Conservation (phyloP, 1,140 invertebrate species). For the Drosophila cardini region DNA sequence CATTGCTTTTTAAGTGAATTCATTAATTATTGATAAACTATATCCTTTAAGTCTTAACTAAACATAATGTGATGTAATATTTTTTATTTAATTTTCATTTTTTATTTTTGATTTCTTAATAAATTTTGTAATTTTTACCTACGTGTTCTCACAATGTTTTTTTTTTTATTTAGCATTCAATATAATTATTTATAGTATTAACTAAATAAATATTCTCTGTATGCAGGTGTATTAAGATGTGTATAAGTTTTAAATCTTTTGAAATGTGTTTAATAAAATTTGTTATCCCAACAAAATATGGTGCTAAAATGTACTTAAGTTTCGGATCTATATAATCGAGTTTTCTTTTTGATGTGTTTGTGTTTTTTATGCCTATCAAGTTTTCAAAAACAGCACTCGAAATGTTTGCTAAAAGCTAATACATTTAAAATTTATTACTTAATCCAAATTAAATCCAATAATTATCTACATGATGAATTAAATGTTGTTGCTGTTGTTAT, state of each 20-base stretch:
- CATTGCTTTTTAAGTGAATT: neutral
- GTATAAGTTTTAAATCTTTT: conserved; percentile 36
- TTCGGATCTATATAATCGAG: conserved; percentile 37
- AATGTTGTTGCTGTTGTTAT: conserved; percentile 16
- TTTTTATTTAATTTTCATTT: neutral
- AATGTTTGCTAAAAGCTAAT: neutral
- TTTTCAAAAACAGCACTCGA: conserved; percentile 24
- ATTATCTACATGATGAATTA: conserved; percentile 14
- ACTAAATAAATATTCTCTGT: conserved; percentile 64
- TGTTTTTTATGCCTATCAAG: conserved; percentile 34
- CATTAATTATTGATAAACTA: neutral
- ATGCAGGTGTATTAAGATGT: neutral
- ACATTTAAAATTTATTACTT: neutral
- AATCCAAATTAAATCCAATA: conserved; percentile 8
- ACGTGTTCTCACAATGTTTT: conserved; percentile 67
- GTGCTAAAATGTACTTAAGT: conserved; percentile 36
- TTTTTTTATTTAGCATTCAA: conserved; percentile 54
- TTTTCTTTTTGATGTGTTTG: conserved; percentile 51
- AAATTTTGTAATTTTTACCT: conserved; percentile 59
- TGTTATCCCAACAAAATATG: conserved; percentile 53
- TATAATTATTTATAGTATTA: conserved; percentile 77
- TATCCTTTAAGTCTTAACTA: neutral
- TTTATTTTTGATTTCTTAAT: neutral
- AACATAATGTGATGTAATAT: neutral
- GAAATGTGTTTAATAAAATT: conserved; percentile 32